Conservation (phyloP, 2,888 invertebrate species). For the Drosophila atripex region DNA sequence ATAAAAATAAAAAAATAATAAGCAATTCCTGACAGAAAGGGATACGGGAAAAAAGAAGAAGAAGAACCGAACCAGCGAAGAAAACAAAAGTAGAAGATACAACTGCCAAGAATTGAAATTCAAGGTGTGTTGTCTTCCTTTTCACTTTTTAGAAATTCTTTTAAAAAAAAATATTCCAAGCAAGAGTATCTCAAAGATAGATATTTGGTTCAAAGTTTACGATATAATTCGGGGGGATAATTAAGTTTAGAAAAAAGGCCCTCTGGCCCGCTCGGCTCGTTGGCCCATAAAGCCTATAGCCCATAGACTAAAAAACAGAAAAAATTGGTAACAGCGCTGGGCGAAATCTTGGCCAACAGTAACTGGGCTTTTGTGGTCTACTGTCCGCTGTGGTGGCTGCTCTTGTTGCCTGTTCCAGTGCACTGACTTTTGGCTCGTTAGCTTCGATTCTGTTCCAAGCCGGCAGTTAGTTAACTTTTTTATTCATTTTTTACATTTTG, state of each 20-base stretch:
- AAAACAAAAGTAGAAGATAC: constrained; percentile 3
- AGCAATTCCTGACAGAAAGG: constrained; percentile 22
- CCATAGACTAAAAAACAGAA: not conserved
- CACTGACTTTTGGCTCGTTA: constrained; percentile 71
- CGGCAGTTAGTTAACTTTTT: constrained; percentile 36
- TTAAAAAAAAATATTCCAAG: not conserved
- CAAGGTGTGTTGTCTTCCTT: constrained; percentile 45
- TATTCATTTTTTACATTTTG: constrained; percentile 40
- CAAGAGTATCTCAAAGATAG: no score
- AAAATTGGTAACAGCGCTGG: constrained; percentile 22
- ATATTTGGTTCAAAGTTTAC: no score
- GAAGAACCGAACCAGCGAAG: constrained; percentile 1
- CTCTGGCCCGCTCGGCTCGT: constrained; percentile 16
- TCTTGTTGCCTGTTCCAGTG: constrained; percentile 61
- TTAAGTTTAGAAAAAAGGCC: not conserved
- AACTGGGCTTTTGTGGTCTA: constrained; percentile 29
- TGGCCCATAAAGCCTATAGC: constrained; percentile 18
- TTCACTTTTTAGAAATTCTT: constrained; percentile 21
- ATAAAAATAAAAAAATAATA: constrained; percentile 1
- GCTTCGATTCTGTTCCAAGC: constrained; percentile 67
- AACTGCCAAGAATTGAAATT: constrained; percentile 53
- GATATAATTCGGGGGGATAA: not conserved
- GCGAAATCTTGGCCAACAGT: constrained; percentile 54
- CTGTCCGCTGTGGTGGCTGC: constrained; percentile 26
- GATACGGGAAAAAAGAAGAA: not conserved